Evolutionary conservation across 2,888 invertebrate species (phyloP).

Genomic region (Opisthograptis luteolata): DNA sequence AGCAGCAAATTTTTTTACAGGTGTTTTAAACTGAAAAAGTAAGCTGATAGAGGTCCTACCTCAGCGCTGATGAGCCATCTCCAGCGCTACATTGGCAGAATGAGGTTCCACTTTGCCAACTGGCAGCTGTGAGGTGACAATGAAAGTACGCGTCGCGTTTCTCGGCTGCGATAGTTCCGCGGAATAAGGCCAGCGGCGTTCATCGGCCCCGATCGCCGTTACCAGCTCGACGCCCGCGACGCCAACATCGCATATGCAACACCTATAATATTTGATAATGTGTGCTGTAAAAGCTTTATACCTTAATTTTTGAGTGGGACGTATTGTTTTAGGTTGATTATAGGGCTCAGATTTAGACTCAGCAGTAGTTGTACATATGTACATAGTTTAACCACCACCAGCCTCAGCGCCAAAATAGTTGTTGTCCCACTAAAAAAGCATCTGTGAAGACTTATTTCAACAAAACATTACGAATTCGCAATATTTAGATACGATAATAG

Average conservation of each 20-base stretch:
- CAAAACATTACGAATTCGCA: no score
- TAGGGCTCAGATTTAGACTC: constrained; percentile 7
- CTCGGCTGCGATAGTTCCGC: constrained; percentile 77
- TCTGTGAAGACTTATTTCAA: no score
- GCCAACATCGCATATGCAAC: constrained; percentile 34
- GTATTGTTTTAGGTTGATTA: constrained; percentile 24
- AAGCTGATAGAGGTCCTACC: no score
- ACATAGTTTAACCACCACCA: constrained; percentile 3
- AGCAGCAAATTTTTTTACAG: no score
- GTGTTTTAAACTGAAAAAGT: no score
- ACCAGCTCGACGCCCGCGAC: constrained; percentile 27
- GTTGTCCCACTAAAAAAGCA: no score
- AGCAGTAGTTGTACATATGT: background rate
- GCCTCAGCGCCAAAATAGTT: no score
- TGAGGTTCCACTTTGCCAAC: constrained; percentile 25
- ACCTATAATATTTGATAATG: constrained; percentile 36
- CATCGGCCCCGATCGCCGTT: constrained; percentile 72
- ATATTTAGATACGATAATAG: no score
- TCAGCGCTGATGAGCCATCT: background rate
- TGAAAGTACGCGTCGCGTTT: constrained; percentile 79
- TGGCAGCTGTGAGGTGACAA: constrained; percentile 68
- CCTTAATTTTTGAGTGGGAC: constrained; percentile 22
- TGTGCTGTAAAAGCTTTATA: constrained; percentile 23
- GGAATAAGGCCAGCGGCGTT: constrained; percentile 81
- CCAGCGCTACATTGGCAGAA: constrained; percentile 9